Percentiles rank a stretch among this genome's conserved stretches.
Conservation (phyloP, 2,888 invertebrate species). For the Erebia ligea region DNA sequence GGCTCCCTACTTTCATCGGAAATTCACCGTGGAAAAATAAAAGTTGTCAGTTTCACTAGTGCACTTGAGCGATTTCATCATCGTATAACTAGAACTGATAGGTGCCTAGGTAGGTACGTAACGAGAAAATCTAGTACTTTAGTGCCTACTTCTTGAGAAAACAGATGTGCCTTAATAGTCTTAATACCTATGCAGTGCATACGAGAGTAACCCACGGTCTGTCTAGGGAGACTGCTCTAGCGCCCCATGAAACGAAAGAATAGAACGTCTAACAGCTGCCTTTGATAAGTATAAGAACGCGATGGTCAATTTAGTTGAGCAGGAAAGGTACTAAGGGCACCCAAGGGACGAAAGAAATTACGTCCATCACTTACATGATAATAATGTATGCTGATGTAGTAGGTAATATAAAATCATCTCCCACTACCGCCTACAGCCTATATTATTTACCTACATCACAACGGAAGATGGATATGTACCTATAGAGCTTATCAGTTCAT, state of each 20-base stretch:
- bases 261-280: not conserved
- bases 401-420: too few relatives aligned
- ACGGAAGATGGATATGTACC: too few relatives aligned
- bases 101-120: not conserved
- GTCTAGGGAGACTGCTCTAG: not conserved
- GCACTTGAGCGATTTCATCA: conserved; percentile 42
- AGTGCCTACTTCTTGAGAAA: not conserved
- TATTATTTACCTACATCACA: too few relatives aligned
- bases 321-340: not conserved
- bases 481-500: too few relatives aligned
- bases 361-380: too few relatives aligned
- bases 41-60: conserved; percentile 54
- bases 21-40: conserved; percentile 68
- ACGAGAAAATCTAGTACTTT: conserved; percentile 2
- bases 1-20: conserved; percentile 70
- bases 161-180: not conserved
- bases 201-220: not conserved
- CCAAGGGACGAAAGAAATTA: too few relatives aligned
- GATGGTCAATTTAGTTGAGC: too few relatives aligned
- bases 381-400: too few relatives aligned
- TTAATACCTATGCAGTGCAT: not conserved
- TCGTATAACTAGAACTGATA: not conserved
- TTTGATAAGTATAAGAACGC: too few relatives aligned
- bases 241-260: not conserved
- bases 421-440: too few relatives aligned